Conservation (phyloP, 2,113 vertebrate species). For the Syngnathoides biaculeatus region DNA sequence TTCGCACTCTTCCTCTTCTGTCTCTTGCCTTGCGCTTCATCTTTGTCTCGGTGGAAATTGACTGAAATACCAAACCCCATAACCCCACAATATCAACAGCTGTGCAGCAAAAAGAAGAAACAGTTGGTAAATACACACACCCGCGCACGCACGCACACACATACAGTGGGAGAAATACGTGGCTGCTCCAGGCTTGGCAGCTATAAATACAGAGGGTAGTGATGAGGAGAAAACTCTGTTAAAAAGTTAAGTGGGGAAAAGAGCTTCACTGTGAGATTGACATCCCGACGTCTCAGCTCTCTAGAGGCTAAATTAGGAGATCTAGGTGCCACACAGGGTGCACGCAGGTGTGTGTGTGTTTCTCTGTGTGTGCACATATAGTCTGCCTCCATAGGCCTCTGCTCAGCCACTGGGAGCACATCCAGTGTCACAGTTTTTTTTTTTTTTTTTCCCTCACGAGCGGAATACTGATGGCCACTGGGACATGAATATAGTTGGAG, state of each 20-base stretch:
- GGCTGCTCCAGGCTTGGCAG: slow-evolving; percentile 68
- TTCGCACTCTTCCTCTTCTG: slow-evolving; percentile 59
- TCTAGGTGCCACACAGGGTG: slow-evolving; percentile 46
- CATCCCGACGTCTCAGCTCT: slow-evolving; percentile 69
- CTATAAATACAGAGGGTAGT: slow-evolving; percentile 73
- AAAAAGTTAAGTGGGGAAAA: slow-evolving; percentile 77
- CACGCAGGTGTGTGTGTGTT: slow-evolving; percentile 9
- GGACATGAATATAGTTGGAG: slow-evolving; percentile 30
- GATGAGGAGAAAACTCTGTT: slow-evolving; percentile 71
- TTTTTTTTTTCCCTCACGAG: too few relatives aligned
- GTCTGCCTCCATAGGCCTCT: slow-evolving; percentile 52
- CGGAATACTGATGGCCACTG: slow-evolving; percentile 61
- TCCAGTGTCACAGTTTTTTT: slow-evolving; percentile 46
- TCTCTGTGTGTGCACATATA: slow-evolving; percentile 6
- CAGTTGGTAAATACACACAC: slow-evolving; percentile 64
- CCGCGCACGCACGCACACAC: slow-evolving; percentile 17
- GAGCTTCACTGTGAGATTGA: slow-evolving; percentile 68
- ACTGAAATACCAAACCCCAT: slow-evolving; percentile 70
- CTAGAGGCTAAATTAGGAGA: slow-evolving; percentile 76
- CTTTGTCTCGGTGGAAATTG: slow-evolving; percentile 66
- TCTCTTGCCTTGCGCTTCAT: slow-evolving; percentile 53
- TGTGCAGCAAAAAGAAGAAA: slow-evolving; percentile 67
- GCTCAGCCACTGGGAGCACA: slow-evolving; percentile 43
- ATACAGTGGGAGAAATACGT: slow-evolving; percentile 26
- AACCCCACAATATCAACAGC: slow-evolving; percentile 70